Percentiles rank a stretch among this genome's conserved stretches.
Conservation (phyloP, 2,113 vertebrate species). For the Halcyon senegalensis region DNA sequence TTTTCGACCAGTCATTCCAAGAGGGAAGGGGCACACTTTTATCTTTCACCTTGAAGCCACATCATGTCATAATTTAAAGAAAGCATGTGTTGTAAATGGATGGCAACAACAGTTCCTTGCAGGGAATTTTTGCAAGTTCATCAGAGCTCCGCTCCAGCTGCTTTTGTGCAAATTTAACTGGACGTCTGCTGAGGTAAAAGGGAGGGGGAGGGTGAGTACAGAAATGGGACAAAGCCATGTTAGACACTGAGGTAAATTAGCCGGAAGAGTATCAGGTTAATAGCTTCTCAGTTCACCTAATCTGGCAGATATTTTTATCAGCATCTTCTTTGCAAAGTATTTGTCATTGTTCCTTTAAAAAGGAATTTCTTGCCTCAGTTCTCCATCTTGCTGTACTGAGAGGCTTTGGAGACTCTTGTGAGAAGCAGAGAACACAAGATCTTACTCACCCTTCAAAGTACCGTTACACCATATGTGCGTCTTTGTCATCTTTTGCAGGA, state of each 20-base stretch:
- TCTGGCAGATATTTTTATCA: background rate
- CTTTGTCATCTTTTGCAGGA: background rate
- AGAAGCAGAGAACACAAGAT: background rate
- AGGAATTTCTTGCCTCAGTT: background rate
- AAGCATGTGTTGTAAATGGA: background rate
- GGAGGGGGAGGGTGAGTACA: background rate
- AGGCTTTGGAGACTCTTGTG: background rate
- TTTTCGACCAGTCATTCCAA: background rate
- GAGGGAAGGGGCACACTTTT: background rate
- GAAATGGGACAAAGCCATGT: background rate
- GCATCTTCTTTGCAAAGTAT: background rate
- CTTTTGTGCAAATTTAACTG: conserved; percentile 8
- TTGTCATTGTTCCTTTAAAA: background rate
- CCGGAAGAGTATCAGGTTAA: background rate
- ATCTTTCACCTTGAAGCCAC: background rate
- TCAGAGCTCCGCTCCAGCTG: background rate
- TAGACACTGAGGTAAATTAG: background rate
- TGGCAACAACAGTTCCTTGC: background rate
- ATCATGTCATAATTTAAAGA: background rate
- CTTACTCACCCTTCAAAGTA: background rate
- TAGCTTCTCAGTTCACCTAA: background rate
- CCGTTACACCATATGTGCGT: accelerated
- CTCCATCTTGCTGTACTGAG: background rate
- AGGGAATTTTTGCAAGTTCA: background rate
- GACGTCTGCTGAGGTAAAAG: background rate